Percentiles rank a stretch among this genome's conserved stretches.
Evolutionary conservation across 2,113 vertebrate species (phyloP).

Genomic region (Myocastor coypus): DNA sequence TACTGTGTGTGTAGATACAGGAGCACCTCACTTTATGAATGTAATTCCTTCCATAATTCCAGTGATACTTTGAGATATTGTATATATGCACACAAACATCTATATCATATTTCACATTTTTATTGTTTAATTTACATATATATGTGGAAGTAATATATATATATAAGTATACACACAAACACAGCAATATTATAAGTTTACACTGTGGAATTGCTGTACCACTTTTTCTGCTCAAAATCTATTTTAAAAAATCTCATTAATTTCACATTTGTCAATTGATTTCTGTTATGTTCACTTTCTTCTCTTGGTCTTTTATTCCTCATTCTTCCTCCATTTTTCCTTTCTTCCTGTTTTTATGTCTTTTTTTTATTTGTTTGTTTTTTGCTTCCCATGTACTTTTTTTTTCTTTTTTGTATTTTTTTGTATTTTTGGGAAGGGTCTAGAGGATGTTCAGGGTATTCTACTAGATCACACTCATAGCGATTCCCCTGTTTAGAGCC

Average conservation of each 20-base stretch:
- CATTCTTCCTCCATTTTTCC: background rate
- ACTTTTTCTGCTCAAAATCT: background rate
- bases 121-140: background rate
- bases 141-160: background rate
- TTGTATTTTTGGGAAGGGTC: no score
- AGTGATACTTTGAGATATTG: background rate
- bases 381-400: no score
- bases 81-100: background rate
- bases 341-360: background rate
- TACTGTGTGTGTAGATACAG: background rate
- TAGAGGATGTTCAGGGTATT: no score
- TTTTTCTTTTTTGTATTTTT: no score
- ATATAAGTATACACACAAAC: background rate
- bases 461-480: no score
- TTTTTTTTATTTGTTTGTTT: background rate
- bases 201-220: background rate
- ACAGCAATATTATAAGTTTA: background rate
- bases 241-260: background rate
- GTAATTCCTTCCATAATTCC: background rate
- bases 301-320: background rate
- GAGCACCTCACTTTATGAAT: background rate
- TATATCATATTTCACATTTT: background rate
- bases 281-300: background rate
- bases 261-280: background rate
- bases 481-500: no score